phyloP scores from a whole-genome alignment of 1,140 invertebrate species.

The Atta colombica region DNA sequence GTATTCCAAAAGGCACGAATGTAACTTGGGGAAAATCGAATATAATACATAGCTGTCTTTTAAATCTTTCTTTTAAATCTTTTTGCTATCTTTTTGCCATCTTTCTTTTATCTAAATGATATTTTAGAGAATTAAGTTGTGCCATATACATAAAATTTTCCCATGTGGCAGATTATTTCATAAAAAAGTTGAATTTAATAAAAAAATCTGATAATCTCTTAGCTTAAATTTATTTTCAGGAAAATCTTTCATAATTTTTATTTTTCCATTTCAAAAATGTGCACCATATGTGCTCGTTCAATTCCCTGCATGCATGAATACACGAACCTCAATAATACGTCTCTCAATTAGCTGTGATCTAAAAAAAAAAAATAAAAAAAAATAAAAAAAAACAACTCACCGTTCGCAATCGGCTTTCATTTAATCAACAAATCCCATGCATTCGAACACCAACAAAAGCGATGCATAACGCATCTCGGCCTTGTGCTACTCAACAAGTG shows the following conservation, averaged over 20 bases:
- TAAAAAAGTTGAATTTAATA: too few species aligned
- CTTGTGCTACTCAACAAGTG: conserved; percentile 69
- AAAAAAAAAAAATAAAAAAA: neutral
- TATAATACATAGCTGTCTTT: neutral
- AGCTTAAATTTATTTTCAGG: neutral
- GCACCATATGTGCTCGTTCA: neutral
- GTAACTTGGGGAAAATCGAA: neutral
- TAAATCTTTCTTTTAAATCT: neutral
- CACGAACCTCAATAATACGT: neutral
- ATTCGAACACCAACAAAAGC: conserved; percentile 38
- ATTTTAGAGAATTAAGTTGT: neutral
- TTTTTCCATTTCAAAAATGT: neutral
- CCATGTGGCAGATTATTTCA: too few species aligned
- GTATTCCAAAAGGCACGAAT: conserved; percentile 12
- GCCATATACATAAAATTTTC: neutral
- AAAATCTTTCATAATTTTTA: neutral
- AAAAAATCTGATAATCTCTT: neutral
- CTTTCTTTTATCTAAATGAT: neutral
- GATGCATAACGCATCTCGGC: conserved; percentile 56
- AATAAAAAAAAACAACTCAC: neutral
- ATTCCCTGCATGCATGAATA: neutral
- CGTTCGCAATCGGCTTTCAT: conserved; percentile 24
- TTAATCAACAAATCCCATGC: conserved; percentile 41
- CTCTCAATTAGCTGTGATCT: conserved; percentile 13
- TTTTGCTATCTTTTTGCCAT: neutral